phyloP scores from a whole-genome alignment of 2,113 vertebrate species.

The Cygnus atratus region DNA sequence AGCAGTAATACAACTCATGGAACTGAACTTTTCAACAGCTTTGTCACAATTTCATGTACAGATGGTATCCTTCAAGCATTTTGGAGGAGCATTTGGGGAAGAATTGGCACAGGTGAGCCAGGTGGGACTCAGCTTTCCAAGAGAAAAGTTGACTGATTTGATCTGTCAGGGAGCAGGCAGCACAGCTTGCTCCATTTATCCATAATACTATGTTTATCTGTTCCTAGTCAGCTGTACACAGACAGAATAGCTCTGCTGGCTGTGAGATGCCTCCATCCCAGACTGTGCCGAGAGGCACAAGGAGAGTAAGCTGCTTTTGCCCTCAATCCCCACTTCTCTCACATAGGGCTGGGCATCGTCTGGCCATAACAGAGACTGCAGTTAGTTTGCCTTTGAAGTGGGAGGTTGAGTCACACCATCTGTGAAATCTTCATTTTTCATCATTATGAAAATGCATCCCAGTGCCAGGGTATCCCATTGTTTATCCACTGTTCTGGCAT shows the following conservation, averaged over 20 bases:
- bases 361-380: slow-evolving; percentile 55
- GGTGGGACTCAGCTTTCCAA: background rate
- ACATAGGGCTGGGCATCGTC: background rate
- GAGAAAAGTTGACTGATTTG: background rate
- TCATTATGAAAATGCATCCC: slow-evolving; percentile 57
- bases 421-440: slow-evolving; percentile 73
- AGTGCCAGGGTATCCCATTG: slow-evolving; percentile 66
- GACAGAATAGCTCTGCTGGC: background rate
- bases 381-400: slow-evolving; percentile 64
- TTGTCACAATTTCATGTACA: background rate
- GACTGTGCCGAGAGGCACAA: background rate
- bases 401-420: slow-evolving; percentile 64
- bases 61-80: background rate
- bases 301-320: background rate
- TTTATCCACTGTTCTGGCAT: slow-evolving; percentile 65
- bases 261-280: background rate
- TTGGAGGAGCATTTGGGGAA: background rate
- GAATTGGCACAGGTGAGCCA: background rate
- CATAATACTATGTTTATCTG: background rate
- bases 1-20: background rate
- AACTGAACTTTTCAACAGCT: background rate
- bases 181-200: background rate
- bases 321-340: background rate
- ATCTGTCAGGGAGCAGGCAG: background rate
- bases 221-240: slow-evolving; percentile 24